Base-by-base conservation (phyloP, 2,113 vertebrate genomes). In the Thalassoma bifasciatum region DNA sequence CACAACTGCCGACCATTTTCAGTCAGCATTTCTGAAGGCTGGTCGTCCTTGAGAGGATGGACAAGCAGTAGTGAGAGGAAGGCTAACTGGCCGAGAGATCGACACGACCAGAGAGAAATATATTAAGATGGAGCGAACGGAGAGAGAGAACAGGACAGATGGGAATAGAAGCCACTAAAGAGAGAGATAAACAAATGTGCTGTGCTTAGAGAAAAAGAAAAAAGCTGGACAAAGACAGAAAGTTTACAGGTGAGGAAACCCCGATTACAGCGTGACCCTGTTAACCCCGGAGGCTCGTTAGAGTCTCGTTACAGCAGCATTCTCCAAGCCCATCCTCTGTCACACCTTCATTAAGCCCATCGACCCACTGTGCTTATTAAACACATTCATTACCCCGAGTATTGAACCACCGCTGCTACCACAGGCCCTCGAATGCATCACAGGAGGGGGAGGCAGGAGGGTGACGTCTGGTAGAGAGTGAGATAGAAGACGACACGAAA, bases 341-440 rank as follows among this genome's bases (percentile, higher is more conserved):
- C 92, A 91, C 81, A 85, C 90, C 89, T 93, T 93, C 90, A 92
- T 94, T 94, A 93, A 89, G 81, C 75, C 84, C 86, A 93, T 92
- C 90, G 92, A 93, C 91, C 90, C 87, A 75, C 84, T 52, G 83
- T 59, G 81, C 92, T 93, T 94, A 94, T 93, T 93, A 93, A 93
- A 93, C 83, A 83, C 90, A 94, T 93, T 93, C 91, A 94, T 94
- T 94, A 93, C 88, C 82, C 84, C 85, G 21, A 76, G 82, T 93
- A 93, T 93, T 87, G 91, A 93, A 83, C 88, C 49, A 8, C 64
- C 66, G 82, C 89, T 79, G 88, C 84, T 26, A 79, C 79, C 71
- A 47, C 72, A 19, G 38, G 66, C 50, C 81, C 75, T 53, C 22
- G 46, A 83, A 89, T 79, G 81, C 87, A 89, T 89, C 77, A 79